These are phyloP conservation scores for Paramuricea clavata DNA, from an alignment of 92 coral and sea anemone species.

Conservation along the genomic window DNA sequence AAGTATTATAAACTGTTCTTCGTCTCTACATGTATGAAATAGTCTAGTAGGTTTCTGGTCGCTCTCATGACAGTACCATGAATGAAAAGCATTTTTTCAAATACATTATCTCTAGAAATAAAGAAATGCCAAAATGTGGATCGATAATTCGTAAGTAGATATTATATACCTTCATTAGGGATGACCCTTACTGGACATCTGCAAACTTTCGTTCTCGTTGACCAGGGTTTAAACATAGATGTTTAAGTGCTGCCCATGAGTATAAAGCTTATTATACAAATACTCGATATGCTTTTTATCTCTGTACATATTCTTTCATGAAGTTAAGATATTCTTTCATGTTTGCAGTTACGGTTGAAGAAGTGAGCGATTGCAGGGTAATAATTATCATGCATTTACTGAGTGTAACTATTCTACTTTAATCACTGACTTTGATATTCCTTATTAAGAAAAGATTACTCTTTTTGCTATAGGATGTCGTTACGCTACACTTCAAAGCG, in stretches of 20 bases:
- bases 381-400: neutral
- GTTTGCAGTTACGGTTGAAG: constrained; percentile 89
- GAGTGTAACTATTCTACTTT: neutral
- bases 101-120: constrained; percentile 63
- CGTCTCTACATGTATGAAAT: neutral
- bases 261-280: too few relatives aligned
- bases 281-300: too few relatives aligned
- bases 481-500: constrained; percentile 81
- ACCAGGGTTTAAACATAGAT: too few relatives aligned
- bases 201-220: too few relatives aligned
- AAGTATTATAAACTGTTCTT: constrained; percentile 38
- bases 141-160: constrained; percentile 76
- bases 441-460: too few relatives aligned
- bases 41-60: neutral
- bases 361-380: constrained; percentile 88
- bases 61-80: neutral
- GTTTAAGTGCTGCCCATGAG: too few relatives aligned
- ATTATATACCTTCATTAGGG: neutral
- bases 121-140: constrained; percentile 73
- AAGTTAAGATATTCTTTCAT: too few relatives aligned
- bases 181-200: neutral
- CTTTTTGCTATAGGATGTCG: constrained; percentile 76
- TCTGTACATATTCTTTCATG: too few relatives aligned
- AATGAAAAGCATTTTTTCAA: too few relatives aligned
- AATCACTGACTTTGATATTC: too few relatives aligned